phyloP scores from a whole-genome alignment of 2,888 invertebrate genomes.

The Drosophila tripunctata region DNA sequence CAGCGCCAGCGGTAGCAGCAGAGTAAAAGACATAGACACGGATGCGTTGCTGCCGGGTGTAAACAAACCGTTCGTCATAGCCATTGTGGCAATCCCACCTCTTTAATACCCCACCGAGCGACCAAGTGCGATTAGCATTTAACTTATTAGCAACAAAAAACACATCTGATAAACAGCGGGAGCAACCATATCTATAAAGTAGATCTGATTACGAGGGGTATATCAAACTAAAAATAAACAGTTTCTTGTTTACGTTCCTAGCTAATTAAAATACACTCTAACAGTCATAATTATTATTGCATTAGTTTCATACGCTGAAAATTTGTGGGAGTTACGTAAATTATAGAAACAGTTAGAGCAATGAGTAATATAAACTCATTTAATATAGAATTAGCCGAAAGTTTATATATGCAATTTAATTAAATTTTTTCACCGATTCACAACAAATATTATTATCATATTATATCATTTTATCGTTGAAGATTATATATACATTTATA shows the following conservation, averaged over 20 bases:
- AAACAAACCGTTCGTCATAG: conserved; percentile 68
- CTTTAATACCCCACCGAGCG: conserved; percentile 44
- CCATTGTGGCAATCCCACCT: conserved; percentile 20
- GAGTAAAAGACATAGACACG: conserved; percentile 22
- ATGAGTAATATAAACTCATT: no score
- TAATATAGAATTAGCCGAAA: no score
- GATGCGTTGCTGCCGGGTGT: conserved; percentile 47
- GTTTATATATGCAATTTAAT: no score
- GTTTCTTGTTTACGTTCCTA: no score
- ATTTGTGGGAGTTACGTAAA: no score
- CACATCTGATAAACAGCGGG: conserved; percentile 27
- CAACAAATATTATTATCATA: no score
- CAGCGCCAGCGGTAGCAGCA: neutral
- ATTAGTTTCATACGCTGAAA: no score
- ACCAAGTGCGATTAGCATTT: conserved; percentile 60
- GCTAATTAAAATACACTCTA: neutral
- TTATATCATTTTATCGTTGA: no score
- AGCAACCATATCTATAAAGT: neutral
- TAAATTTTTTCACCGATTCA: no score
- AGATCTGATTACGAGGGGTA: neutral
- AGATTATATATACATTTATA: no score
- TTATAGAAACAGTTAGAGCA: no score
- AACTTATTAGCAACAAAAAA: conserved; percentile 30
- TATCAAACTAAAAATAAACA: neutral
- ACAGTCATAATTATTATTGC: neutral